Evolutionary conservation across 2,888 invertebrate species (phyloP), one percentile per base, ranked within the genome.

Genomic region (Buathra laborator): DNA sequence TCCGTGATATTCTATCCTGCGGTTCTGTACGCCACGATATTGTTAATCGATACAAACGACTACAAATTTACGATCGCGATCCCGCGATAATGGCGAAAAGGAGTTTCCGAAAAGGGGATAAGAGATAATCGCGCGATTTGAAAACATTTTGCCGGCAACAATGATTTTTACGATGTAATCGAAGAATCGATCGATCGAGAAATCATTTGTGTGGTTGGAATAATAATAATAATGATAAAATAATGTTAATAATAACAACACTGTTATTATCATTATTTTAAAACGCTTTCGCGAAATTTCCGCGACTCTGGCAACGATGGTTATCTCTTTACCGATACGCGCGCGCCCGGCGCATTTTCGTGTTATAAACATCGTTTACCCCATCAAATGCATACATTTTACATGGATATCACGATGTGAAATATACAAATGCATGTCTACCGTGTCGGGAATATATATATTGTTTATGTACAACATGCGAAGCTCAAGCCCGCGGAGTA

Each of bases 351-450:
- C 37, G 62, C 51, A 76, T 37, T 14, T 53, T 7, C 76, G 10
- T 43, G 66, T 53, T 37, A 19, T 53, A 76, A 62, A 32, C 19
- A 76, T 76, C 66, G 64, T 44, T 66, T 66, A 43, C 43, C 66
- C 66, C 76, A 43, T 66, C 6, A 4, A 32, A 51, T 66, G 43
- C 66, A 53, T 51, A 32, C 29, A 48, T 48, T 29, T 53, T 53
- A 62, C 48, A 64, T 53, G 37, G 14, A 37, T 37, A 37, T 3
- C 24, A 16, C 24, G 24, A 24, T 19, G 19, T 66, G 66, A 10
- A 37, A 66, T 19, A 19, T 37, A 66, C 43, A 19, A 37, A 66
- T 44, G 43, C 43, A 19, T 16, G 19, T 16, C 5, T 9, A 19
- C 37, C 14, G 24, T 14, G 32, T 64, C 62, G 48, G 16, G 14